Percentiles rank a stretch among this genome's conserved stretches.
Evolutionary conservation across 2,797 vertebrate genomes (phyloP).

Genomic region (Betta splendens): DNA sequence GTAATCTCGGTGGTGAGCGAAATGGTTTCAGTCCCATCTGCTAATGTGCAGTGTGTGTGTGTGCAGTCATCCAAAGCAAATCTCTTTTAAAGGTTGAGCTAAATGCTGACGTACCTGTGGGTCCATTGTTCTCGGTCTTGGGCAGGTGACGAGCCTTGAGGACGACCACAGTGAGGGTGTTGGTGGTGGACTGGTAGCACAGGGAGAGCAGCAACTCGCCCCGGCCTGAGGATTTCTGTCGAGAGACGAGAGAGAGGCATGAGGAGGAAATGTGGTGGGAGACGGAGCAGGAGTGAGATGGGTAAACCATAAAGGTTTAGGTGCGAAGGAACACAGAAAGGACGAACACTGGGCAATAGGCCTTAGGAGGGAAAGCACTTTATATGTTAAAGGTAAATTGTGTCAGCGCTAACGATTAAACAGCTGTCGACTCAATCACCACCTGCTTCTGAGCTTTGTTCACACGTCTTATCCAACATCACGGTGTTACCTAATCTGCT

Average conservation of each 20-base stretch:
- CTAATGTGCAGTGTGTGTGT: background rate
- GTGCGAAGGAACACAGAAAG: slow-evolving; percentile 1
- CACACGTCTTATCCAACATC: slow-evolving; percentile 12
- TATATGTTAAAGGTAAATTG: no score
- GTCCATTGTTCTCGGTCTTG: slow-evolving; percentile 90
- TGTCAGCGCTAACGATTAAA: slow-evolving; percentile 5
- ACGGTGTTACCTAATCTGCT: slow-evolving; percentile 1
- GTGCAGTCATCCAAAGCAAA: background rate
- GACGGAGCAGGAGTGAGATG: background rate
- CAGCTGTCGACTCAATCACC: slow-evolving; percentile 1
- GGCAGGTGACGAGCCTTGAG: slow-evolving; percentile 97
- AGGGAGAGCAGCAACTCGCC: slow-evolving; percentile 95
- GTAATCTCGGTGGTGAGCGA: slow-evolving; percentile 17
- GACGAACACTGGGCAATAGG: no score
- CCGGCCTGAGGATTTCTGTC: slow-evolving; percentile 89
- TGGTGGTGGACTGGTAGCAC: slow-evolving; percentile 97
- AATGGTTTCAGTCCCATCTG: slow-evolving; percentile 8
- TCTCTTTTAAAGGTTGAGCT: background rate
- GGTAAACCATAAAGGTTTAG: background rate
- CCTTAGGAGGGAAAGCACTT: no score
- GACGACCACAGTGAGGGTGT: slow-evolving; percentile 96
- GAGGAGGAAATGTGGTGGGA: background rate
- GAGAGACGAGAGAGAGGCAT: slow-evolving; percentile 29
- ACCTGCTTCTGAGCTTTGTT: slow-evolving; percentile 9
- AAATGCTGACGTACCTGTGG: slow-evolving; percentile 84